Conservation (phyloP, 1,140 invertebrate species). For the Proctacanthus coquilletti region DNA sequence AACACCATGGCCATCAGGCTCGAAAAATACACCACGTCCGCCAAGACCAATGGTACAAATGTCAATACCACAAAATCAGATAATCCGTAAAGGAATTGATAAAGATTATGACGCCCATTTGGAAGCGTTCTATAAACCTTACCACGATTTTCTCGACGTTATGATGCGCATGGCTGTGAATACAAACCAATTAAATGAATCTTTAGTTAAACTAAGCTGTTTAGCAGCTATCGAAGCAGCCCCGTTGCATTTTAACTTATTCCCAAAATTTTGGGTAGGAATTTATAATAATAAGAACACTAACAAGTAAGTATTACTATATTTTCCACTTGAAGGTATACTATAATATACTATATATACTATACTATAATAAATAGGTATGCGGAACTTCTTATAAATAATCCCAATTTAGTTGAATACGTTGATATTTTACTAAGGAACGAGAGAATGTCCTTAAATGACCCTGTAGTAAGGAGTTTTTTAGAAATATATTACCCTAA, state of each 20-base stretch:
- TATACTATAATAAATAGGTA: constrained; percentile 15
- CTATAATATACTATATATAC: neutral
- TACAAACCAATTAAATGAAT: constrained; percentile 26
- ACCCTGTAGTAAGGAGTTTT: constrained; percentile 23
- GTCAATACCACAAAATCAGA: constrained; percentile 59
- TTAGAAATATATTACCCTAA: constrained; percentile 28
- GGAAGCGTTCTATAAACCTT: constrained; percentile 62
- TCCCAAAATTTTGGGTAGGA: constrained; percentile 30
- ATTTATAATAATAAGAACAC: constrained; percentile 28
- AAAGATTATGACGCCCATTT: constrained; percentile 63
- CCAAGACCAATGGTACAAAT: constrained; percentile 76
- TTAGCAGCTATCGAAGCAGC: constrained; percentile 28
- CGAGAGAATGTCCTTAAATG: constrained; percentile 24
- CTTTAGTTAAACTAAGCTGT: constrained; percentile 24
- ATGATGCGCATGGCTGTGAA: constrained; percentile 73
- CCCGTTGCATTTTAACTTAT: constrained; percentile 26
- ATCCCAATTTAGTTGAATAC: constrained; percentile 23
- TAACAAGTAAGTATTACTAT: constrained; percentile 25
- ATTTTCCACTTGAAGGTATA: neutral
- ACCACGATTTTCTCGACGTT: constrained; percentile 72
- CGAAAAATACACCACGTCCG: constrained; percentile 38
- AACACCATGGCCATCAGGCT: constrained; percentile 17
- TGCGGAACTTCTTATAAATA: constrained; percentile 21
- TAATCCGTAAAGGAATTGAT: constrained; percentile 45
- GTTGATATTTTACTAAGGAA: constrained; percentile 23